Conservation (phyloP, 2,888 invertebrate genomes). For the Polymixis lichenea region DNA sequence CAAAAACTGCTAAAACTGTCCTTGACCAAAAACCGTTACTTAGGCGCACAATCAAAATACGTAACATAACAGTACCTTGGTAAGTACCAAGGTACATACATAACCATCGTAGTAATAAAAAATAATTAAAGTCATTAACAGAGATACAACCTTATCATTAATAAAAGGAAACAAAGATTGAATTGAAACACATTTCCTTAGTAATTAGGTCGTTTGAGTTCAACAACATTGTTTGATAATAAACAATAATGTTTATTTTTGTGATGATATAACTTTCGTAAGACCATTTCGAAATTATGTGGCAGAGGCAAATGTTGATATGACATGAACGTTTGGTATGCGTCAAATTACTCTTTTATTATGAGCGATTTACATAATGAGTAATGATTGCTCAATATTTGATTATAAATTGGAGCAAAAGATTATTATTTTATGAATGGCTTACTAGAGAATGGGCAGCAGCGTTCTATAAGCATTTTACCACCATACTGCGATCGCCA, state of each 20-base stretch:
- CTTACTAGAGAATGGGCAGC: too few relatives aligned
- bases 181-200: constrained; percentile 68
- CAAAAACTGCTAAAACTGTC: constrained; percentile 22
- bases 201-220: constrained; percentile 73
- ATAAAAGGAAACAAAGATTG: constrained; percentile 56
- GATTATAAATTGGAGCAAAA: constrained; percentile 13
- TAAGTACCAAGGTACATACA: not conserved
- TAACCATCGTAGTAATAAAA: constrained; percentile 30
- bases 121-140: constrained; percentile 47
- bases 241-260: constrained; percentile 41
- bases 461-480: too few relatives aligned
- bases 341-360: constrained; percentile 28
- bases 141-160: constrained; percentile 50
- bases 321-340: constrained; percentile 34
- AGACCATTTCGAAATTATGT: constrained; percentile 40
- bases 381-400: constrained; percentile 12
- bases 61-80: not conserved
- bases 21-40: constrained; percentile 10
- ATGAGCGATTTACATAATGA: constrained; percentile 32
- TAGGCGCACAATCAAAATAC: constrained; percentile 7
- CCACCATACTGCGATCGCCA: too few relatives aligned
- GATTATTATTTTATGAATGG: too few relatives aligned
- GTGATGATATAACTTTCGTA: constrained; percentile 55
- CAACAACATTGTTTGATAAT: constrained; percentile 64
- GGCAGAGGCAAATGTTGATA: constrained; percentile 36